These are phyloP conservation scores for Leptarthrus brevirostris DNA, from an alignment of 2,888 invertebrate species.

Conservation along the genomic window DNA sequence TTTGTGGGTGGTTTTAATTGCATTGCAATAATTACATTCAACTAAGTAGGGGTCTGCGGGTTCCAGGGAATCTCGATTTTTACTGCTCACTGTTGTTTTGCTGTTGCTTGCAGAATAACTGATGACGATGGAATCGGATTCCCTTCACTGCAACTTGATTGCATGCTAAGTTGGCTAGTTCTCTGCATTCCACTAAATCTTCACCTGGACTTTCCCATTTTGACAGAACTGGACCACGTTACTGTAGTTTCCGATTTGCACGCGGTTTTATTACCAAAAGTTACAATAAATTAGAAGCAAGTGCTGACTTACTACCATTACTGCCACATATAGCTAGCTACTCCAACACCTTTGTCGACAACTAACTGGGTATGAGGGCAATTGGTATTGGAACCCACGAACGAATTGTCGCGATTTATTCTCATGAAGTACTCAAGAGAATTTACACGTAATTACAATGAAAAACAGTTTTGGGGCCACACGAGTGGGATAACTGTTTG, in stretches of 20 bases:
- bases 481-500: constrained; percentile 11
- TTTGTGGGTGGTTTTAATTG: constrained; percentile 10
- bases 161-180: not conserved
- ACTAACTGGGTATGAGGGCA: not conserved
- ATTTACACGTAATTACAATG: constrained; percentile 31
- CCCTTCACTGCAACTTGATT: not conserved
- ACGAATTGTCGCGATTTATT: not conserved
- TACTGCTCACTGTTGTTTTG: not conserved
- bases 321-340: not conserved
- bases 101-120: not conserved
- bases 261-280: not conserved
- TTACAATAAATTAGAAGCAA: not conserved
- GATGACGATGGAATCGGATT: not conserved
- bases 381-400: not conserved
- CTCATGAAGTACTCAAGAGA: not conserved
- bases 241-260: not conserved
- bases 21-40: too few relatives aligned
- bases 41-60: too few relatives aligned
- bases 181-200: not conserved
- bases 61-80: not conserved
- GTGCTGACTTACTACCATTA: not conserved
- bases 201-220: not conserved
- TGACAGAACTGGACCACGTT: constrained; percentile 2
- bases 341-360: not conserved
- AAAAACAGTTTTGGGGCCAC: constrained; percentile 1